These are phyloP conservation scores for Palloptera scutellata DNA, from an alignment of 2,888 invertebrate genomes.

Conservation along the genomic window DNA sequence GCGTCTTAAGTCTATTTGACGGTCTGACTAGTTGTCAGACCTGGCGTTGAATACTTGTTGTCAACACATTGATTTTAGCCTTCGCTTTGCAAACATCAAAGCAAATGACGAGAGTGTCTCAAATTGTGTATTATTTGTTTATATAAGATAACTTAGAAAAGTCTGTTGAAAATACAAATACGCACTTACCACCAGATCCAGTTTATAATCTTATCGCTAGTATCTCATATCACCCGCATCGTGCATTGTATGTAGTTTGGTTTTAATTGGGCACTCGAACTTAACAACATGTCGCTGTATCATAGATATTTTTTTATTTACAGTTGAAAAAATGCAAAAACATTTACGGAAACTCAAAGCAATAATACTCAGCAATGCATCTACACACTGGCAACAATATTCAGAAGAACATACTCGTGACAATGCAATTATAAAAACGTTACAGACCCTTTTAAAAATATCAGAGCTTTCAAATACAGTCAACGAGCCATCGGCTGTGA, in stretches of 20 bases:
- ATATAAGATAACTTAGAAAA: not conserved
- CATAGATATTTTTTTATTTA: constrained; percentile 15
- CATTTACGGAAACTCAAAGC: constrained; percentile 58
- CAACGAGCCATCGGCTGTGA: constrained; percentile 49
- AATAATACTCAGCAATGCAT: constrained; percentile 55
- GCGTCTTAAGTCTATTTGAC: not conserved
- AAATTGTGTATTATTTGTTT: not conserved
- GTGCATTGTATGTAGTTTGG: too few species aligned
- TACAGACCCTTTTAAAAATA: constrained; percentile 61
- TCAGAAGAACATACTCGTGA: constrained; percentile 55
- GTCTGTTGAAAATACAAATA: too few species aligned
- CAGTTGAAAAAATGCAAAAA: constrained; percentile 61
- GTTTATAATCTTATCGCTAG: too few species aligned
- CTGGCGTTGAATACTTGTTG: not conserved
- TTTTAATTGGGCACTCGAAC: too few species aligned
- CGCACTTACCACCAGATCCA: not conserved
- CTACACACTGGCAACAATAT: constrained; percentile 52
- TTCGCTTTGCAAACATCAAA: not conserved
- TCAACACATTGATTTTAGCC: not conserved
- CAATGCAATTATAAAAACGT: constrained; percentile 57
- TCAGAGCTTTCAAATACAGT: constrained; percentile 52
- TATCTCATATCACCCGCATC: too few species aligned
- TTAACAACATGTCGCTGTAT: too few species aligned
- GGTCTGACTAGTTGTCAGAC: not conserved
- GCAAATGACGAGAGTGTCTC: not conserved